phyloP scores from a whole-genome alignment of 2,113 vertebrate genomes.

The Anoura caudifer region DNA sequence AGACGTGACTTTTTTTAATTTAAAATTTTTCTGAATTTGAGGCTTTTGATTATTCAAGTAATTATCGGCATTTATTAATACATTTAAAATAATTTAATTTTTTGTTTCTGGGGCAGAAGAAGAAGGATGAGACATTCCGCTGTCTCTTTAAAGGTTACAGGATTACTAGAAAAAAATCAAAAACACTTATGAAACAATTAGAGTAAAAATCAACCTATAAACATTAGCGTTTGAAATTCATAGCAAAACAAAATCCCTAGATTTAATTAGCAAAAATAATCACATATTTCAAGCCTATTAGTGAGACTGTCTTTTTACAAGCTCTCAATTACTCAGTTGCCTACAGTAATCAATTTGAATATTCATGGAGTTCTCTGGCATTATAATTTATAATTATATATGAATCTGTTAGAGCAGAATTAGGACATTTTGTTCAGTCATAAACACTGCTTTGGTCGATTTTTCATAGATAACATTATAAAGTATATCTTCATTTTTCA shows the following conservation, averaged over 20 bases:
- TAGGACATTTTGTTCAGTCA: background rate
- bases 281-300: background rate
- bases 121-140: background rate
- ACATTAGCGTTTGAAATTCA: background rate
- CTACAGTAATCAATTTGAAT: background rate
- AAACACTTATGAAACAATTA: background rate
- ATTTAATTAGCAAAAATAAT: background rate
- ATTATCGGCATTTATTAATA: background rate
- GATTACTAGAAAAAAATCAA: background rate
- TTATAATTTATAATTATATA: background rate
- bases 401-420: background rate
- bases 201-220: background rate
- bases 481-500: background rate
- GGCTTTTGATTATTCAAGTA: background rate
- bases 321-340: background rate
- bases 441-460: background rate
- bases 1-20: background rate
- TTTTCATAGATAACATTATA: background rate
- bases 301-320: background rate
- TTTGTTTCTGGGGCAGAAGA: background rate
- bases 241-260: background rate
- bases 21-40: conserved; percentile 22
- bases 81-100: background rate
- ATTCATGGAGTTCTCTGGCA: background rate
- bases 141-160: background rate